Evolutionary conservation across 2,113 vertebrate genomes (phyloP).

Genomic region (Benitochromis conjunctus): DNA sequence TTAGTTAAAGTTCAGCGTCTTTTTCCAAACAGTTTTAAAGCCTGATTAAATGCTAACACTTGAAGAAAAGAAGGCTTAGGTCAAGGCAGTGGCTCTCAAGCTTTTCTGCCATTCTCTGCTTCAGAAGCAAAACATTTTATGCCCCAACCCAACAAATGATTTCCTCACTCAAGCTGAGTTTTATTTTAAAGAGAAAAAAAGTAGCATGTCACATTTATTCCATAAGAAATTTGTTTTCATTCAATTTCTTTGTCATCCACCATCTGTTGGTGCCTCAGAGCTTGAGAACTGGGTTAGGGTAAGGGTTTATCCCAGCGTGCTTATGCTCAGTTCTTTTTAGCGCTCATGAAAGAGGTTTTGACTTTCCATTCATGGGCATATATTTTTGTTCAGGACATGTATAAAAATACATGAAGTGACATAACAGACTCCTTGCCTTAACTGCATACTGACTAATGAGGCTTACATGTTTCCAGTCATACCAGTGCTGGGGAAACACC

Average conservation of each 20-base stretch:
- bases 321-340: neutral
- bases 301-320: neutral
- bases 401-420: neutral
- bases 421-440: neutral
- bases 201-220: neutral
- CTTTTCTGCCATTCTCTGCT: neutral
- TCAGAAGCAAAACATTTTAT: neutral
- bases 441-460: neutral
- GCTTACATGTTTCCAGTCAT: neutral
- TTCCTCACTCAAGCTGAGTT: neutral
- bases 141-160: neutral
- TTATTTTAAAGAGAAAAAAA: neutral
- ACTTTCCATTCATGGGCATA: neutral
- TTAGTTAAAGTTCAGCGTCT: accelerated
- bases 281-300: neutral
- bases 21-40: neutral
- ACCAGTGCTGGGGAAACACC: neutral
- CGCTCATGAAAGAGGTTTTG: neutral
- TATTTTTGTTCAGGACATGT: neutral
- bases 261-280: accelerated
- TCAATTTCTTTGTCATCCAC: neutral
- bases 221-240: neutral
- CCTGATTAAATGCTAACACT: neutral
- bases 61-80: neutral
- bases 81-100: neutral